Evolutionary conservation across 2,888 invertebrate genomes (phyloP).

Genomic region (Subacronicta megacephala): DNA sequence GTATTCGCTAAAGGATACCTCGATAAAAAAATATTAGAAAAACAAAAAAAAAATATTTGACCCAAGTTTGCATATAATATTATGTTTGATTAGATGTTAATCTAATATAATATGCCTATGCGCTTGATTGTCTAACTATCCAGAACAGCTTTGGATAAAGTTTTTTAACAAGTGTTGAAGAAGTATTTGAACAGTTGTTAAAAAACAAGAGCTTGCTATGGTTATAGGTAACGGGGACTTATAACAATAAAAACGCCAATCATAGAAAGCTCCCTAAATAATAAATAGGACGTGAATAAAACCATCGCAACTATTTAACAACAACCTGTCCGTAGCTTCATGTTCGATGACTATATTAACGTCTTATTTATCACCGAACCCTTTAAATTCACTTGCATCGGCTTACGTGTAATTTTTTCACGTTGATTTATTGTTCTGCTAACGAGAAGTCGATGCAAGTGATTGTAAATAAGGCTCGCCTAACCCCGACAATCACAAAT

Average conservation of each 20-base stretch:
- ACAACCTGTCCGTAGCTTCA: constrained; percentile 23
- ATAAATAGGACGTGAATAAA: constrained; percentile 58
- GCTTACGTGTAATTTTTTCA: constrained; percentile 27
- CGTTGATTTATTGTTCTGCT: constrained; percentile 32
- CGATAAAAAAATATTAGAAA: constrained; percentile 77
- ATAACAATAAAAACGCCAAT: constrained; percentile 54
- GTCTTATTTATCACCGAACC: constrained; percentile 36
- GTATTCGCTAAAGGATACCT: constrained; percentile 86
- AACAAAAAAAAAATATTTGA: constrained; percentile 75
- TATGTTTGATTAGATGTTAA: constrained; percentile 85
- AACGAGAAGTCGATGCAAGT: constrained; percentile 46
- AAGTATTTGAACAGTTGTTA: constrained; percentile 57
- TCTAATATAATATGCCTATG: constrained; percentile 87
- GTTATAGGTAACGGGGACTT: constrained; percentile 66
- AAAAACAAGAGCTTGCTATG: constrained; percentile 68
- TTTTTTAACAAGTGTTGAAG: constrained; percentile 65
- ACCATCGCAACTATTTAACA: constrained; percentile 32
- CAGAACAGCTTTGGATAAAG: constrained; percentile 74
- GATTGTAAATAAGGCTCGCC: constrained; percentile 37
- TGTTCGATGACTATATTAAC: constrained; percentile 57
- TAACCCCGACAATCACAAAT: constrained; percentile 67
- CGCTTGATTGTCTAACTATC: constrained; percentile 75
- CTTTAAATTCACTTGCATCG: constrained; percentile 52
- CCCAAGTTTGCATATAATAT: constrained; percentile 85
- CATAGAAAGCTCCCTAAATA: constrained; percentile 65